Evolutionary conservation across 2,888 invertebrate species (phyloP).

Genomic region (Lasioglossum figueresi): DNA sequence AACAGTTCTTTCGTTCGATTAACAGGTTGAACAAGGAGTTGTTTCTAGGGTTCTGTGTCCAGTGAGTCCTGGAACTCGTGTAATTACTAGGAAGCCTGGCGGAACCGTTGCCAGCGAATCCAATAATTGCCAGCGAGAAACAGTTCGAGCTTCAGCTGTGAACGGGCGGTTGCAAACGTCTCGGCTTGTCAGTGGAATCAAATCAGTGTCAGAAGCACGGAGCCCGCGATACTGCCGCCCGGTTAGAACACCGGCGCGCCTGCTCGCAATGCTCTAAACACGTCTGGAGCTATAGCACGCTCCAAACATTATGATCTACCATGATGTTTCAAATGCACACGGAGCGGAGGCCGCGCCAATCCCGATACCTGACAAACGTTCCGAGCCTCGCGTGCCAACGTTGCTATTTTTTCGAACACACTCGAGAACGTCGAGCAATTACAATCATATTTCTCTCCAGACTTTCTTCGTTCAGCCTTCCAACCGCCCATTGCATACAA

Average conservation of each 20-base stretch:
- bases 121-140: conserved; percentile 8
- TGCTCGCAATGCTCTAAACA: neutral
- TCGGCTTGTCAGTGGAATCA: conserved; percentile 16
- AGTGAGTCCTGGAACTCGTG: neutral
- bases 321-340: neutral
- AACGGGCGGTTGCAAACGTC: conserved; percentile 2
- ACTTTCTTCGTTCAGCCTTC: neutral
- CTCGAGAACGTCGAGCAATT: neutral
- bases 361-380: neutral
- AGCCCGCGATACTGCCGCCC: neutral
- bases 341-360: neutral
- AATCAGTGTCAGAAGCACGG: conserved; percentile 9
- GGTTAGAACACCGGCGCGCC: neutral
- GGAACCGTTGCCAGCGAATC: neutral
- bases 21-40: neutral
- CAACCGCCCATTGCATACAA: no score
- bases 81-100: neutral
- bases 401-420: neutral
- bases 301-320: conserved; percentile 10
- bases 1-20: neutral
- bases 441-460: neutral
- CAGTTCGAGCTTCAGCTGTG: neutral
- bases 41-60: neutral
- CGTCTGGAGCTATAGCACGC: neutral
- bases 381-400: neutral